Conservation (phyloP, 2,797 vertebrate species). For the Takifugu rubripes region DNA sequence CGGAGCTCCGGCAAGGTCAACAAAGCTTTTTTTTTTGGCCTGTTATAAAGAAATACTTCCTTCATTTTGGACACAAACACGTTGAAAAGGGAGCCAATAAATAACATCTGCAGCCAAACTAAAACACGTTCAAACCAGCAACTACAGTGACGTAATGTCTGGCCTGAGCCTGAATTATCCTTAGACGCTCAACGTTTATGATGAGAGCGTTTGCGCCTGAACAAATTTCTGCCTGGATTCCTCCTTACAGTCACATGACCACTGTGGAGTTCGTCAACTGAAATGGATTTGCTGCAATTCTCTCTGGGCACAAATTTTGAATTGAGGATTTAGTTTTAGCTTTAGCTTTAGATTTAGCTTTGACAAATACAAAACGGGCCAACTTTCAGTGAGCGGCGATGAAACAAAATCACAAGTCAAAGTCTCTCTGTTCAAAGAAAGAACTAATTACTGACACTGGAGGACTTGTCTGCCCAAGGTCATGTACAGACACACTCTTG, state of each 20-base stretch:
- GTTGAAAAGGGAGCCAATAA: too few species aligned
- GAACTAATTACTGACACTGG: constrained; percentile 27
- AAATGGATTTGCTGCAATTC: constrained; percentile 1
- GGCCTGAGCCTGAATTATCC: not conserved
- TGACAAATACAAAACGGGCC: too few species aligned
- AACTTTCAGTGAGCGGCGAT: constrained; percentile 4
- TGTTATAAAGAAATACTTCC: not conserved
- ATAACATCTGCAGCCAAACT: not conserved
- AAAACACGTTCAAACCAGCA: not conserved
- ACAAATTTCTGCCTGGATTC: not conserved
- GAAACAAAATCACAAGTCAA: not conserved
- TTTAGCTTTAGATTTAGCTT: too few species aligned
- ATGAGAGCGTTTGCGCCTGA: not conserved
- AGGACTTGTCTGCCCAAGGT: constrained; percentile 49
- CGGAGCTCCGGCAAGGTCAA: constrained; percentile 22
- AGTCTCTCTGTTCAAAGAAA: not conserved
- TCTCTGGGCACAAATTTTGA: not conserved
- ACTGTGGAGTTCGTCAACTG: not conserved
- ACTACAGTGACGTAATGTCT: not conserved
- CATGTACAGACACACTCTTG: constrained; percentile 50
- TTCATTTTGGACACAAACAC: constrained; percentile 1
- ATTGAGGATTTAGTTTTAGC: too few species aligned
- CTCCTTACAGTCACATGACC: constrained; percentile 9
- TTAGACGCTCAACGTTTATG: not conserved
- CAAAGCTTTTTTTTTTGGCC: not conserved